Evolutionary conservation across 2,888 invertebrate genomes (phyloP), one percentile per base, ranked within the genome.

Genomic region (Epirrhoe alternata): DNA sequence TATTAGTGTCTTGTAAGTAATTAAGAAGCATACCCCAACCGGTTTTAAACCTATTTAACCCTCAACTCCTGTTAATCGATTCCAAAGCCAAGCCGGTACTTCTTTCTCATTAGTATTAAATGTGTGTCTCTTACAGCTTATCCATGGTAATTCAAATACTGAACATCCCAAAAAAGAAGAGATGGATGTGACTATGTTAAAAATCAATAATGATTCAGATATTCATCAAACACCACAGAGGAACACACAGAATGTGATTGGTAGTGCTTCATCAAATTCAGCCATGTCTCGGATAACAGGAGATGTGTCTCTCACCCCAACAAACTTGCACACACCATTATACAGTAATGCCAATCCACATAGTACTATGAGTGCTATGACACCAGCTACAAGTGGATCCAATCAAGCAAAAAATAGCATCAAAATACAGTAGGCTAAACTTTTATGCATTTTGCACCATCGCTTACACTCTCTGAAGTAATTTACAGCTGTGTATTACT

Each of bases 371-470:
- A 83, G 89, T 38, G 92, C 94, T 52, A 82, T 94, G 49, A 94
- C 94, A 17, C 93, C 94, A 8, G 88, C 92, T 81, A 86, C 93
- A 1, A 89, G 94, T 77, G 94, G 94, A 14, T 90, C 92, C 5
- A 94, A 89, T 78, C 94, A 95, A 83, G 94, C 94, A 3, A 94
- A 93, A 71, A 95, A 93, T 73, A 94, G 95, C 74, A 93, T 95
- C 14, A 95, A 94, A 86, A 81, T 95, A 66, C 95, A 95, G 95
- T 95, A 84, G 47, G 47, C 14, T n/a, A n/a, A n/a, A 14, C 47
- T 1, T 5, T 14, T 16, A 14, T 42, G 12, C 12, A 3, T 24
- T 42, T 12, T 10, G 10, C 35, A 12, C 12, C 12, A 24, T 24
- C 24, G 1, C 24, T 24, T 1, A 24, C 24, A 24, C 24, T n/a